Evolutionary conservation across 2,888 invertebrate species (phyloP), one percentile per base, ranked within the genome.

Genomic region (Halictus quadricinctus): DNA sequence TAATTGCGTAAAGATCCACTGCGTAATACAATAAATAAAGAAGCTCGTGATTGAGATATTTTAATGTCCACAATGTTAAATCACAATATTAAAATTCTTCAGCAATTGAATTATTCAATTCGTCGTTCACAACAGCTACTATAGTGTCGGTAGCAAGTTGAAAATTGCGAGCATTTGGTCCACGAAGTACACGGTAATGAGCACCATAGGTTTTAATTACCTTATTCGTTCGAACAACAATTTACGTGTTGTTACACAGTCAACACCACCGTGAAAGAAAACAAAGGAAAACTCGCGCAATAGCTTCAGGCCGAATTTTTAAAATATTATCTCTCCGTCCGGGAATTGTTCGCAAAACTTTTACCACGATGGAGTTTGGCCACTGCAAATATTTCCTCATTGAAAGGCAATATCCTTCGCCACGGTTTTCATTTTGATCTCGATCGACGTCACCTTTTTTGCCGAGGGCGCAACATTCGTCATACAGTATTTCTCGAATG

Each of bases 321-420:
- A 64, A 77, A 70, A 15, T 41, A 43, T 81, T 43, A 50, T 74
- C 60, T 18, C 48, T 7, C 74, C 54, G n/a, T 15, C 2, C 60
- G 60, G 46, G n/a, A 43, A 75, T 72, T 43, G 72, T 46, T 13
- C 50, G 29, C 21, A 2, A 36, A 72, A 74, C 48, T 75, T 46
- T 72, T 10, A 75, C 43, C 64, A 10, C 48, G 15, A 8, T 13
- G 36, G 36, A 72, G 13, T 70, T 79, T 58, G 60, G 13, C 13
- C 36, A 10, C 41, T 7, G 21, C 78, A 79, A 81, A 75, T 78
- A 81, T 84, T 82, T 81, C 18, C 75, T 36, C 15, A 29, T 46
- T 29, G 41, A 66, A 72, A 36, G 18, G 75, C 43, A 80, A 80
- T 76, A 80, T 76, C 72, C 76, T 50, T 58, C 36, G 15, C 50